phyloP scores from a whole-genome alignment of 2,797 vertebrate genomes.

The Ambastaia sidthimunki region DNA sequence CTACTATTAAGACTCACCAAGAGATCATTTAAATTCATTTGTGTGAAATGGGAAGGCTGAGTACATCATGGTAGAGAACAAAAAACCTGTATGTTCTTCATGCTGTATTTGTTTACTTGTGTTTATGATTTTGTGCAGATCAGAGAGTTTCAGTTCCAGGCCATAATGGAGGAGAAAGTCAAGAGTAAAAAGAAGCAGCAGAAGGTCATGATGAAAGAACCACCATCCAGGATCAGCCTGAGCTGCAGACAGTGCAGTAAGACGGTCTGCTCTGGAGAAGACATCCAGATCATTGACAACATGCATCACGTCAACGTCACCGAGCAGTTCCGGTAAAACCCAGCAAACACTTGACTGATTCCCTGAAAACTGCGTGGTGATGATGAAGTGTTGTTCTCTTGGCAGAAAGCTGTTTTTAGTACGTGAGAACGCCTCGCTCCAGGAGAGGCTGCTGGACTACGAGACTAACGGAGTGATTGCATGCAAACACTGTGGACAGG shows the following conservation, averaged over 20 bases:
- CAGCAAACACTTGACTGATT: too few species aligned
- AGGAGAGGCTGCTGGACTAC: constrained; percentile 82
- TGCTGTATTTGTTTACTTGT: too few species aligned
- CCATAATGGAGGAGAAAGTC: constrained; percentile 84
- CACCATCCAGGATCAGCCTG: constrained; percentile 82
- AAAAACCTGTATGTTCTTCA: too few species aligned
- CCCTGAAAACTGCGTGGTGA: neutral
- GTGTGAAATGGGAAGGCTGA: too few species aligned
- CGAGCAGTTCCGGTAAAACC: constrained; percentile 81
- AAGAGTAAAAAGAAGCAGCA: constrained; percentile 74
- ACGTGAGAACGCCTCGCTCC: constrained; percentile 83
- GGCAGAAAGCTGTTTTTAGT: constrained; percentile 81
- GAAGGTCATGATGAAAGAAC: constrained; percentile 73
- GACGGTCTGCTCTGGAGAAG: constrained; percentile 81
- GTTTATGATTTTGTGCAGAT: constrained; percentile 77
- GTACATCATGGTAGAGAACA: too few species aligned
- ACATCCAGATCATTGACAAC: constrained; percentile 86
- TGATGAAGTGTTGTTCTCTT: constrained; percentile 37
- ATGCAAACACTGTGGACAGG: constrained; percentile 88
- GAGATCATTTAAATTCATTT: too few species aligned
- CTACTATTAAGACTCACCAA: too few species aligned
- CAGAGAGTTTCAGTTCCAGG: constrained; percentile 83
- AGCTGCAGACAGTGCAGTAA: constrained; percentile 83
- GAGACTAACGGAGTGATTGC: constrained; percentile 84
- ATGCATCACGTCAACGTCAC: constrained; percentile 92